Evolutionary conservation across 2,113 vertebrate genomes (phyloP).

Genomic region (Pterocles orientalis): DNA sequence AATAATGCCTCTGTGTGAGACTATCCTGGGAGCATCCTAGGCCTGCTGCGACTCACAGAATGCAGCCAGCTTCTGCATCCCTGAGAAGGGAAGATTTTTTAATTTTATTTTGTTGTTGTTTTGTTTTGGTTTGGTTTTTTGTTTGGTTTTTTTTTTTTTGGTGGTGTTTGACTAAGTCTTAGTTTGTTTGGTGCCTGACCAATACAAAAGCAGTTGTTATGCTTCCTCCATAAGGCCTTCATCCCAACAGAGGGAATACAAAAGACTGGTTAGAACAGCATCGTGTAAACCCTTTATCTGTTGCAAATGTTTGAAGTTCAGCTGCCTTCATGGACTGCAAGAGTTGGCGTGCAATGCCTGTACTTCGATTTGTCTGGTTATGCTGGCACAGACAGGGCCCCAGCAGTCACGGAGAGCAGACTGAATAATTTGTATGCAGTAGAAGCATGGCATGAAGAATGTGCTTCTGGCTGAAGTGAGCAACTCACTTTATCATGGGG

Average conservation of each 20-base stretch:
- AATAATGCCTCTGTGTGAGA: neutral
- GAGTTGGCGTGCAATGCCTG: neutral
- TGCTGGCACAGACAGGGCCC: neutral
- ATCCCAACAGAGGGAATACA: too few relatives aligned
- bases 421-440: neutral
- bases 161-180: too few relatives aligned
- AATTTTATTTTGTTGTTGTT: too few relatives aligned
- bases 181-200: too few relatives aligned
- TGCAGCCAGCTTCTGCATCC: neutral
- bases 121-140: too few relatives aligned
- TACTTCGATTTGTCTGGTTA: neutral
- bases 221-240: too few relatives aligned
- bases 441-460: neutral
- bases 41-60: rapidly evolving
- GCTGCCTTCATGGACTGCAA: too few relatives aligned
- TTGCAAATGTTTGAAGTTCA: too few relatives aligned
- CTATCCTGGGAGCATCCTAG: neutral
- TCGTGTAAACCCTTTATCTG: too few relatives aligned
- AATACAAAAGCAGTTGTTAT: too few relatives aligned
- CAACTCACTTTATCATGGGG: neutral
- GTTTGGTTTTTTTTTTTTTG: too few relatives aligned
- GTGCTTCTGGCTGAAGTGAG: neutral
- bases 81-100: neutral
- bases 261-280: too few relatives aligned
- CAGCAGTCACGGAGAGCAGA: neutral